A percentile compares a stretch with the other conserved stretches of the same genome.
Conservation (phyloP, 2,888 invertebrate genomes). For the Ligdia adustata region DNA sequence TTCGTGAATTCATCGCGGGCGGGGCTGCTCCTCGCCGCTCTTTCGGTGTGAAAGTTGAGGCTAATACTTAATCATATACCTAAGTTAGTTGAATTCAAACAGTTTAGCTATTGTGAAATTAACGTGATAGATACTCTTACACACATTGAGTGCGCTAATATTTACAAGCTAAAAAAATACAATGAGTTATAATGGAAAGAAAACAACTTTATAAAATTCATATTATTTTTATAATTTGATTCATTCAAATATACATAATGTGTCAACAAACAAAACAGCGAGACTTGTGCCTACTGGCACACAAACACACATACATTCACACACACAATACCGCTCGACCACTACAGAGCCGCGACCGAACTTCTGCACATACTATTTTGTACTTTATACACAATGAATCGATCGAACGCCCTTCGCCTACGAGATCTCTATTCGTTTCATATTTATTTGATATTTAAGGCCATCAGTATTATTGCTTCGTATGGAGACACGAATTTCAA, state of each 20-base stretch:
- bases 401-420: constrained; percentile 45
- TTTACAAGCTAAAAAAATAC: too few species aligned
- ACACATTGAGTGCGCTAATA: too few species aligned
- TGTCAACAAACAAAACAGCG: constrained; percentile 83
- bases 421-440: constrained; percentile 21
- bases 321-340: constrained; percentile 50
- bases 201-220: constrained; percentile 74
- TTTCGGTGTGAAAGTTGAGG: too few species aligned
- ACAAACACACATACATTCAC: constrained; percentile 42
- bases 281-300: constrained; percentile 67
- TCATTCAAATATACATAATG: constrained; percentile 83
- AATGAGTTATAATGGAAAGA: too few species aligned
- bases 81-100: too few species aligned
- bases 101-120: too few species aligned
- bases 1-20: too few species aligned
- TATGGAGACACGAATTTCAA: not conserved
- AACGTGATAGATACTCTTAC: too few species aligned
- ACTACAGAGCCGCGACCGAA: constrained; percentile 66
- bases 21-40: too few species aligned
- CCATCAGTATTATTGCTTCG: constrained; percentile 29
- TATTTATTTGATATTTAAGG: constrained; percentile 26
- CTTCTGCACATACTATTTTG: constrained; percentile 82
- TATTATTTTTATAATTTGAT: constrained; percentile 83
- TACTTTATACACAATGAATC: constrained; percentile 59
- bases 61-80: too few species aligned